phyloP scores from a whole-genome alignment of 2,113 vertebrate species.

The Neolamprologus cancellatus region DNA sequence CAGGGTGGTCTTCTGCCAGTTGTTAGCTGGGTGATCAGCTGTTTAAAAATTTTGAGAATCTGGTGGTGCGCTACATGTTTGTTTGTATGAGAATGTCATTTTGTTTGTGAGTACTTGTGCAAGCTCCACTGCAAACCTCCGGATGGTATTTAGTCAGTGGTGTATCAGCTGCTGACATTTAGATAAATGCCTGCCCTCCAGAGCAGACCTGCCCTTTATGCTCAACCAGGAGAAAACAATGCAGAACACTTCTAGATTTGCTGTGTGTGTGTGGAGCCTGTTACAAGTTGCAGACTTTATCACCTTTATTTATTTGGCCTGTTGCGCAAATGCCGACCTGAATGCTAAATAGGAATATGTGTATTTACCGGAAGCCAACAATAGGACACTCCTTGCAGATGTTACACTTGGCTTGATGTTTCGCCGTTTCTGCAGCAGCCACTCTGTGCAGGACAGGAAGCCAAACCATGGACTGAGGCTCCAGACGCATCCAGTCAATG shows the following conservation, averaged over 20 bases:
- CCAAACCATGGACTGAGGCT: slow-evolving; percentile 98
- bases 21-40: not conserved
- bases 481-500: slow-evolving; percentile 94
- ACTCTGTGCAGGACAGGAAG: slow-evolving; percentile 92
- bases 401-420: slow-evolving; percentile 98
- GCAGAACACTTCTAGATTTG: not conserved
- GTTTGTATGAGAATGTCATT: not conserved
- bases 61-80: not conserved
- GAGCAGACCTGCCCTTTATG: slow-evolving; percentile 65
- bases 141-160: slow-evolving; percentile 61
- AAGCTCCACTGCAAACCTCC: slow-evolving; percentile 15
- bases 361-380: slow-evolving; percentile 88
- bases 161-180: slow-evolving; percentile 71
- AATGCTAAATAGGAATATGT: not conserved
- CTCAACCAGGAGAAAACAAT: slow-evolving; percentile 34
- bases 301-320: not conserved
- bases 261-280: not conserved
- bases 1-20: not conserved
- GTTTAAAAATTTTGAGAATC: slow-evolving; percentile 1
- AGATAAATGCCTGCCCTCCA: slow-evolving; percentile 67
- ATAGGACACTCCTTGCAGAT: slow-evolving; percentile 98
- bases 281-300: not conserved
- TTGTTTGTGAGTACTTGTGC: not conserved
- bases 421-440: slow-evolving; percentile 93
- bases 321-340: not conserved